These are phyloP conservation scores for Rachycentron canadum DNA, from an alignment of 2,797 vertebrate species.

Conservation along the genomic window DNA sequence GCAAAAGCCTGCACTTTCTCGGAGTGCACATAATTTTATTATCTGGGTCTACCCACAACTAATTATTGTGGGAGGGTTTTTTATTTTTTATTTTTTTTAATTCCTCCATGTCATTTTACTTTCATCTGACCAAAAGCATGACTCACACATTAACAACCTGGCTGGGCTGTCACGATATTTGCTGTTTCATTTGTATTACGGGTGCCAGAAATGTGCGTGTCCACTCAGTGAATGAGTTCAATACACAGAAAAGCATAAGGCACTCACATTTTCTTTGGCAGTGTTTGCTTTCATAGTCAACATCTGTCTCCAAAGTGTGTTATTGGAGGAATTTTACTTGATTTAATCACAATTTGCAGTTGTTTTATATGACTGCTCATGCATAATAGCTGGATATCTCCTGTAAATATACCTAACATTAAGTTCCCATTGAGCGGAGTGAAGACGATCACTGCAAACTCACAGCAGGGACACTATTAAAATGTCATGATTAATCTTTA, in stretches of 20 bases:
- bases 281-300: not conserved
- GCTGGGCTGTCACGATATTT: not conserved
- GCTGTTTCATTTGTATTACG: not conserved
- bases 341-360: not conserved
- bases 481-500: not conserved
- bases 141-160: conserved; percentile 1
- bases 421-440: not conserved
- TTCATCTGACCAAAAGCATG: conserved; percentile 18
- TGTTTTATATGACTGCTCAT: not conserved
- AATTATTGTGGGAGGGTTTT: conserved; percentile 27
- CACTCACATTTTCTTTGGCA: not conserved
- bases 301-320: not conserved
- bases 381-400: not conserved
- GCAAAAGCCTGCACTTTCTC: conserved; percentile 41
- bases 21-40: conserved; percentile 57
- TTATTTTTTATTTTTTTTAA: not conserved
- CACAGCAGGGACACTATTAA: not conserved
- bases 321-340: not conserved
- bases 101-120: conserved; percentile 20
- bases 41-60: conserved; percentile 31
- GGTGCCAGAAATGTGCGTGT: not conserved
- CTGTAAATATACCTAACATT: not conserved
- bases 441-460: not conserved
- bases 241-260: not conserved
- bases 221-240: not conserved